Conservation (phyloP, 1,140 invertebrate species). For the Drosophila setifemur region DNA sequence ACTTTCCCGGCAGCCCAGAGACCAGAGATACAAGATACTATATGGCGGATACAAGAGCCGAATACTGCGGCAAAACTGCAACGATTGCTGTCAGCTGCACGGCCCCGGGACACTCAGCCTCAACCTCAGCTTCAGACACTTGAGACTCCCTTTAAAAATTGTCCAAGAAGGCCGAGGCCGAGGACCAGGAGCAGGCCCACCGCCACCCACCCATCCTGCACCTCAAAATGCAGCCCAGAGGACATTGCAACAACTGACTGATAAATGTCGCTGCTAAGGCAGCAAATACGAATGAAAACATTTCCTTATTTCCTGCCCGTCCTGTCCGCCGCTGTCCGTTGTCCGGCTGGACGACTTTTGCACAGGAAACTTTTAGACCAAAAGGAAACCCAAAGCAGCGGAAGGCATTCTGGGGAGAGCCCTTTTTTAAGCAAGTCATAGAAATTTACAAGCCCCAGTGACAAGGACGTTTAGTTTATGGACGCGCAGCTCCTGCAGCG, state of each 20-base stretch:
- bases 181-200: background rate
- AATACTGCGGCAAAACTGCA: slow-evolving; percentile 52
- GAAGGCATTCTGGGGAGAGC: slow-evolving; percentile 62
- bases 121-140: slow-evolving; percentile 57
- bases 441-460: slow-evolving; percentile 78
- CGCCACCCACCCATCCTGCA: background rate
- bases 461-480: slow-evolving; percentile 76
- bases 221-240: slow-evolving; percentile 23
- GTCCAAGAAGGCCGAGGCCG: slow-evolving; percentile 59
- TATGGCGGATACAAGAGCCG: slow-evolving; percentile 29
- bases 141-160: slow-evolving; percentile 74
- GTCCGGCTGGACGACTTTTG: slow-evolving; percentile 37
- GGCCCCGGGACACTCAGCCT: no score
- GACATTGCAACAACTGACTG: slow-evolving; percentile 73
- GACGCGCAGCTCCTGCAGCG: slow-evolving; percentile 7
- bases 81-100: slow-evolving; percentile 52
- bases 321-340: slow-evolving; percentile 18
- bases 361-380: slow-evolving; percentile 75
- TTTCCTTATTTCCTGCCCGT: slow-evolving; percentile 73
- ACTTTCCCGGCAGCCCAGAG: slow-evolving; percentile 7
- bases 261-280: slow-evolving; percentile 75
- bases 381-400: slow-evolving; percentile 70
- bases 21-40: slow-evolving; percentile 39
- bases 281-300: slow-evolving; percentile 74
- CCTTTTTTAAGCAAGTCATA: slow-evolving; percentile 79